A percentile compares a stretch with the other conserved stretches of the same genome.
Evolutionary conservation across 2,113 vertebrate genomes (phyloP).

Genomic region (Hippopotamus amphibius): DNA sequence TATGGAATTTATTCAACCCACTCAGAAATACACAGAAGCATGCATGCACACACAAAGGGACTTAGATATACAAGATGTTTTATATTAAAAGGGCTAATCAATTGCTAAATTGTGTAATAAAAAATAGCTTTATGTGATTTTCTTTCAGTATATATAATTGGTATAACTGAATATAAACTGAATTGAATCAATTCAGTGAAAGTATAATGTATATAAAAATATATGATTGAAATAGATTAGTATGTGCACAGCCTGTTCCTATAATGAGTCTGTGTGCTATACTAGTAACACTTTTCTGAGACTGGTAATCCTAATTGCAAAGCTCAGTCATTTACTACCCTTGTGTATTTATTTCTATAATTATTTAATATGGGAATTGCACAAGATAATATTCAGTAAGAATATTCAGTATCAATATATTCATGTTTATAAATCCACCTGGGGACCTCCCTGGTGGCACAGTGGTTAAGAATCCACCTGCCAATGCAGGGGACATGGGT

Average conservation of each 20-base stretch:
- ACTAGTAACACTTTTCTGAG: neutral
- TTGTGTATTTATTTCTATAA: neutral
- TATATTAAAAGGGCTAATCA: neutral
- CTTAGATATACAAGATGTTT: neutral
- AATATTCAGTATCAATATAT: neutral
- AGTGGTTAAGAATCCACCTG: no score
- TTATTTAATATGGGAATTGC: neutral
- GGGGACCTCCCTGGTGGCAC: neutral
- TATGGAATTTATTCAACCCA: neutral
- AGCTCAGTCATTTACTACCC: neutral
- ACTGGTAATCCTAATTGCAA: neutral
- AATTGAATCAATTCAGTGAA: neutral
- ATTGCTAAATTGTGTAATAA: neutral
- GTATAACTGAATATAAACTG: neutral
- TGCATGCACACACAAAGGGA: neutral
- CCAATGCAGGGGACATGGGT: no score
- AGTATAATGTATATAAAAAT: neutral
- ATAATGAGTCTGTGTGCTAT: neutral
- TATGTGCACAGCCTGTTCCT: neutral
- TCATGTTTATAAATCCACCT: neutral
- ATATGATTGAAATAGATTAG: neutral
- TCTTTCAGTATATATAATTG: neutral
- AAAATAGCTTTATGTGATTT: neutral
- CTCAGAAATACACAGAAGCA: neutral
- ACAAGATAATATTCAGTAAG: slow-evolving; percentile 5